Conservation (phyloP, 1,140 invertebrate species). For the Diorhabda carinulata region DNA sequence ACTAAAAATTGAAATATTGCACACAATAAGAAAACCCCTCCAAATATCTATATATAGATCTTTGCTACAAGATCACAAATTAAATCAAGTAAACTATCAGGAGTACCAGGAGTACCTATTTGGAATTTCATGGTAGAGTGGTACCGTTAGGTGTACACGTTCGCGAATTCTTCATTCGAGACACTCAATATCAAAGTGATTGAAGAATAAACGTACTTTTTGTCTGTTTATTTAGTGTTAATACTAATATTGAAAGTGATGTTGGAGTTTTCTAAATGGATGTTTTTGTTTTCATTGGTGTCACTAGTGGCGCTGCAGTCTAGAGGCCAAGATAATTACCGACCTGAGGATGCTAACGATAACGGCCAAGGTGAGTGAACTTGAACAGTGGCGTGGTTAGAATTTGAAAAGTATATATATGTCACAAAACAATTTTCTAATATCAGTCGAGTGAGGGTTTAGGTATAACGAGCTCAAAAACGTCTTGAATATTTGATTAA, state of each 20-base stretch:
- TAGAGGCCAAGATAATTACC: conserved; percentile 50
- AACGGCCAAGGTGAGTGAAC: conserved; percentile 43
- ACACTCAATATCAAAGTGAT: neutral
- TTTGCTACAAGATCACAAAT: neutral
- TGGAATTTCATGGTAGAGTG: neutral
- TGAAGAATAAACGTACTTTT: neutral
- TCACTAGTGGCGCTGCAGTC: conserved; percentile 51
- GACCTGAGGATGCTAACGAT: conserved; percentile 28
- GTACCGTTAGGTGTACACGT: neutral
- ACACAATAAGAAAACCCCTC: conserved; percentile 12
- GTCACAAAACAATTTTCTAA: too few relatives aligned
- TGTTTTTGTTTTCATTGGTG: conserved; percentile 49
- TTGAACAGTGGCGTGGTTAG: neutral
- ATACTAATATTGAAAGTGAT: conserved; percentile 28
- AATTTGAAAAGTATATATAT: too few relatives aligned
- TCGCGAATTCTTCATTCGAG: neutral
- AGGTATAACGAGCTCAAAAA: too few relatives aligned
- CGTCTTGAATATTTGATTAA: too few relatives aligned
- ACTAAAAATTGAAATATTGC: conserved; percentile 14
- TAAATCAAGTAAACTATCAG: neutral
- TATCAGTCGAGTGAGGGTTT: too few relatives aligned
- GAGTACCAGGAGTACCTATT: conserved; percentile 1
- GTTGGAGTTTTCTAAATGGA: conserved; percentile 48
- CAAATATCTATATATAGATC: conserved; percentile 21
- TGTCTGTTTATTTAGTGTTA: neutral